phyloP scores from a whole-genome alignment of 2,888 invertebrate genomes.

The Amiota communis region DNA sequence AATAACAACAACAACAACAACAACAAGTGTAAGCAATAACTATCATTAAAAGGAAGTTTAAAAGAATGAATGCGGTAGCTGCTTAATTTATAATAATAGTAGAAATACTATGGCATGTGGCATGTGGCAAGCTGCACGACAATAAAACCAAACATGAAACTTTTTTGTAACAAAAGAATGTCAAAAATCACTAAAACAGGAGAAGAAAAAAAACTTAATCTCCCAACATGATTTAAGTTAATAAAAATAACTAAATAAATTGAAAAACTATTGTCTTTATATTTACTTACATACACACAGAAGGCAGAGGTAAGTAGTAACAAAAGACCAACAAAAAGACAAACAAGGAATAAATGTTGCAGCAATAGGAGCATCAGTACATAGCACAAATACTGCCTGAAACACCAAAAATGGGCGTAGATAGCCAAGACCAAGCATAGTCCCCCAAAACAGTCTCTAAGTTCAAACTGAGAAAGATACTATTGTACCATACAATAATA shows the following conservation, averaged over 20 bases:
- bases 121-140: not conserved
- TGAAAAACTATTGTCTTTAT: no score
- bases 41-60: constrained; percentile 1
- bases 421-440: constrained; percentile 31
- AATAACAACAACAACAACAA: no score
- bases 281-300: no score
- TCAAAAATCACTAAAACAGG: not conserved
- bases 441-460: not conserved
- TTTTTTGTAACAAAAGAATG: not conserved
- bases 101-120: no score
- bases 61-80: not conserved
- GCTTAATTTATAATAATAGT: not conserved
- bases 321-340: constrained; percentile 34
- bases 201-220: not conserved
- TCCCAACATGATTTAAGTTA: not conserved
- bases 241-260: constrained; percentile 6
- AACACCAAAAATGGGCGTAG: constrained; percentile 30
- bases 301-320: constrained; percentile 40
- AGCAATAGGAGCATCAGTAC: constrained; percentile 63
- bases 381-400: constrained; percentile 32
- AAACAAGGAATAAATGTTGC: constrained; percentile 50
- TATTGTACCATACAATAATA: not conserved
- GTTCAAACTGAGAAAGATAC: not conserved
- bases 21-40: no score
- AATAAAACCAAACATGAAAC: not conserved